Evolutionary conservation across 1,140 invertebrate genomes (phyloP).

Genomic region (Drosophila seguyi): DNA sequence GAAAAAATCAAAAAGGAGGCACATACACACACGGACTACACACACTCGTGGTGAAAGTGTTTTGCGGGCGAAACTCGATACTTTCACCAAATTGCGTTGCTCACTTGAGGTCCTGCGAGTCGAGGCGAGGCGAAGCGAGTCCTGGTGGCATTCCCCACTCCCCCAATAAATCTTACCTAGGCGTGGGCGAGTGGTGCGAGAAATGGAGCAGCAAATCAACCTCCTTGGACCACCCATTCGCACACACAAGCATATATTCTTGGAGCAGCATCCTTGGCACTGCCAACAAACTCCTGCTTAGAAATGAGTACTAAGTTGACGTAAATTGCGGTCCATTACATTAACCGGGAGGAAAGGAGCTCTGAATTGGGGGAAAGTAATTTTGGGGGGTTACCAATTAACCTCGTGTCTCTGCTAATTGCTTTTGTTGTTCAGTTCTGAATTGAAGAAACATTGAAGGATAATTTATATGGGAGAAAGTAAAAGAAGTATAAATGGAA

Average conservation of each 20-base stretch:
- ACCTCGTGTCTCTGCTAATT: slow-evolving; percentile 69
- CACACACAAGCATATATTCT: slow-evolving; percentile 20
- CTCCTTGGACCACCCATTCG: slow-evolving; percentile 35
- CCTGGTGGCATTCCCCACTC: slow-evolving; percentile 24
- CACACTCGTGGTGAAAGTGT: slow-evolving; percentile 34
- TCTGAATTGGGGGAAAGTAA: not conserved
- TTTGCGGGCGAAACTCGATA: slow-evolving; percentile 76
- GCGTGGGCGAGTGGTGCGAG: slow-evolving; percentile 42
- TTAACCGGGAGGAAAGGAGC: slow-evolving; percentile 57
- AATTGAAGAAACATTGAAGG: slow-evolving; percentile 36
- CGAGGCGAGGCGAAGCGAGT: slow-evolving; percentile 28
- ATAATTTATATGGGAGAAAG: slow-evolving; percentile 20
- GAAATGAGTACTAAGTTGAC: slow-evolving; percentile 83
- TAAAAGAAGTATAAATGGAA: not conserved
- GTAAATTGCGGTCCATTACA: slow-evolving; percentile 84
- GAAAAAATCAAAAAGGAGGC: slow-evolving; percentile 54
- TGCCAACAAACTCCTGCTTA: slow-evolving; percentile 27
- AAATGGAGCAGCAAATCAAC: slow-evolving; percentile 75
- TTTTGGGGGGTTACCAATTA: slow-evolving; percentile 55
- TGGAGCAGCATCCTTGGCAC: no score
- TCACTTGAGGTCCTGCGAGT: slow-evolving; percentile 71
- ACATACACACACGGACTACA: no score
- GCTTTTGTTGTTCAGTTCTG: slow-evolving; percentile 42
- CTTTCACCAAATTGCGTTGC: slow-evolving; percentile 83
- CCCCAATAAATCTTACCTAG: slow-evolving; percentile 76